Evolutionary conservation across 2,888 invertebrate species (phyloP).

Genomic region (Malacosoma neustria): DNA sequence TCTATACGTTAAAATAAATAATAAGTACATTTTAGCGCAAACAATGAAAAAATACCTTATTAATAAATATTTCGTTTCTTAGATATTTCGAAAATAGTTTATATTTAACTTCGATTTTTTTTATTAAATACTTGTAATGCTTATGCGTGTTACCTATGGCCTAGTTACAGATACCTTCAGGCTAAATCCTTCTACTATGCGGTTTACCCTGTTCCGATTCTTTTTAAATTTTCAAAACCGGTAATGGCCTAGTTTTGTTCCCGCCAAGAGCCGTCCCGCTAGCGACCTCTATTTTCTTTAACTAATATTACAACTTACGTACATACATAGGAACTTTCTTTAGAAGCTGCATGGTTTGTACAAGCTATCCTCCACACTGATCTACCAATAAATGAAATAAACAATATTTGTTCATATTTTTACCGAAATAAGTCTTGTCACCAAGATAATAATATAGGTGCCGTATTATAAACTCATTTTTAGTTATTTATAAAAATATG

Average conservation of each 20-base stretch:
- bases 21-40: no score
- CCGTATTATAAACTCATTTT: conserved; percentile 8
- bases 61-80: no score
- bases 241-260: conserved; percentile 25
- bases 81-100: no score
- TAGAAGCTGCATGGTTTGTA: conserved; percentile 75
- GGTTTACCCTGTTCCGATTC: conserved; percentile 58
- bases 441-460: conserved; percentile 37
- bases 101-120: no score
- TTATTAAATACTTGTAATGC: no score
- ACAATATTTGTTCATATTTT: conserved; percentile 50
- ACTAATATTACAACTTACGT: conserved; percentile 72
- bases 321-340: conserved; percentile 75
- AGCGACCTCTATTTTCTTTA: conserved; percentile 58
- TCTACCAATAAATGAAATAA: conserved; percentile 66
- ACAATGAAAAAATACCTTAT: no score
- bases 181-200: no score
- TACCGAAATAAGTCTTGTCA: conserved; percentile 51
- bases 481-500: no score
- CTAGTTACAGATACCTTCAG: no score
- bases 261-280: conserved; percentile 37
- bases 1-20: no score
- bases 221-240: conserved; percentile 32
- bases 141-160: no score
- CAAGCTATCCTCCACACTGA: conserved; percentile 73